phyloP scores from a whole-genome alignment of 1,140 invertebrate species.

The Vanessa tameamea region DNA sequence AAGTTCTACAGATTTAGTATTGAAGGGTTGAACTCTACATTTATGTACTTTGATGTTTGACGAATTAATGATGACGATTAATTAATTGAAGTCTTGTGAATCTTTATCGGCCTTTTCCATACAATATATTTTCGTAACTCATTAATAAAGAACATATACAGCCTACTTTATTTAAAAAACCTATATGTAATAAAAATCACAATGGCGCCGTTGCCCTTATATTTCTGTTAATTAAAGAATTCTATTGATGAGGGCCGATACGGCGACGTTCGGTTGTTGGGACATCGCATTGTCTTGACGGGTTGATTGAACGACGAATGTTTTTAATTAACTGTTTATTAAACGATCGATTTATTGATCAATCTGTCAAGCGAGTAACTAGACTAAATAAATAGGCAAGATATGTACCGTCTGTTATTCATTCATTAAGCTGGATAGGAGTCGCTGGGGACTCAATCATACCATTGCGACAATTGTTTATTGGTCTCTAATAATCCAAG shows the following conservation, averaged over 20 bases:
- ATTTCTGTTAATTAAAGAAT: constrained; percentile 54
- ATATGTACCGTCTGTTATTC: background rate
- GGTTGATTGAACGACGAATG: background rate
- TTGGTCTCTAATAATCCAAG: too few species aligned
- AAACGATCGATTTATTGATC: constrained; percentile 1
- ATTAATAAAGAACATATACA: background rate
- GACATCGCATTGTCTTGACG: background rate
- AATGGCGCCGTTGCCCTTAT: constrained; percentile 13
- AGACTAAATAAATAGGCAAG: background rate
- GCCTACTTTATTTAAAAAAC: background rate
- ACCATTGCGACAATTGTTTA: too few species aligned
- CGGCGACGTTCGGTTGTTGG: constrained; percentile 13
- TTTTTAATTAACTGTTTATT: constrained; percentile 6
- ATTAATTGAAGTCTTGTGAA: too few species aligned
- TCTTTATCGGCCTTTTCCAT: too few species aligned
- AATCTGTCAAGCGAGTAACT: background rate
- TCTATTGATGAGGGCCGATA: constrained; percentile 46
- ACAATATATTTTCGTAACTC: background rate
- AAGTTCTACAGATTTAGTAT: too few species aligned
- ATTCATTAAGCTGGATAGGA: constrained; percentile 13
- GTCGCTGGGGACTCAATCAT: too few species aligned
- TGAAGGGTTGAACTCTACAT: too few species aligned
- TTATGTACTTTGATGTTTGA: too few species aligned
- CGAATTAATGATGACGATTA: too few species aligned
- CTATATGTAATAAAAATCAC: background rate